These are phyloP conservation scores for Discoglossus pictus DNA, from an alignment of 2,797 vertebrate genomes.

Conservation along the genomic window DNA sequence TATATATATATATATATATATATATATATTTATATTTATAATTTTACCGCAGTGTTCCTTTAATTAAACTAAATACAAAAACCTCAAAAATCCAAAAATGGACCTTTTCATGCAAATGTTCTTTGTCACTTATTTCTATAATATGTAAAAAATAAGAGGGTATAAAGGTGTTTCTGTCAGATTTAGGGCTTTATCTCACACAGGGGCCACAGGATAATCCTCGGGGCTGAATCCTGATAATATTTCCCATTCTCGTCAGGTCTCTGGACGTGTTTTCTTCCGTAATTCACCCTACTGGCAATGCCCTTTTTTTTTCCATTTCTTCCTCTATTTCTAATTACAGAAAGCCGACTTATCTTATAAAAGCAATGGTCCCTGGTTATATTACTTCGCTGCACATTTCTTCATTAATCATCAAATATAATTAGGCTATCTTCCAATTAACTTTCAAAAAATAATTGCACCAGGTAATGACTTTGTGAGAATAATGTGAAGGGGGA, in stretches of 20 bases:
- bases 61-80: too few relatives aligned
- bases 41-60: too few relatives aligned
- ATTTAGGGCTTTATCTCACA: too few relatives aligned
- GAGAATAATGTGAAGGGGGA: slow-evolving; percentile 29
- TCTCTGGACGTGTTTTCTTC: slow-evolving; percentile 23
- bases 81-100: too few relatives aligned
- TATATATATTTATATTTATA: too few relatives aligned
- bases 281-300: slow-evolving; percentile 33
- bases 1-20: too few relatives aligned
- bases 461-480: slow-evolving; percentile 47
- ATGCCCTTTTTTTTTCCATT: slow-evolving; percentile 44
- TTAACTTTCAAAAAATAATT: slow-evolving; percentile 51
- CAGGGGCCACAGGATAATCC: too few relatives aligned
- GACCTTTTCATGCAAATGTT: too few relatives aligned
- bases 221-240: too few relatives aligned
- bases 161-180: too few relatives aligned
- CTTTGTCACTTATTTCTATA: too few relatives aligned
- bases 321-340: slow-evolving; percentile 47
- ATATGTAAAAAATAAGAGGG: too few relatives aligned
- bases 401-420: slow-evolving; percentile 52
- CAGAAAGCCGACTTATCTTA: slow-evolving; percentile 48
- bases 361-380: slow-evolving; percentile 47
- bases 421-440: slow-evolving; percentile 52
- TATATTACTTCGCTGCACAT: slow-evolving; percentile 46
- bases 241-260: slow-evolving; percentile 33